phyloP scores from a whole-genome alignment of 2,797 vertebrate genomes.

The Pantherophis alleghaniensis region DNA sequence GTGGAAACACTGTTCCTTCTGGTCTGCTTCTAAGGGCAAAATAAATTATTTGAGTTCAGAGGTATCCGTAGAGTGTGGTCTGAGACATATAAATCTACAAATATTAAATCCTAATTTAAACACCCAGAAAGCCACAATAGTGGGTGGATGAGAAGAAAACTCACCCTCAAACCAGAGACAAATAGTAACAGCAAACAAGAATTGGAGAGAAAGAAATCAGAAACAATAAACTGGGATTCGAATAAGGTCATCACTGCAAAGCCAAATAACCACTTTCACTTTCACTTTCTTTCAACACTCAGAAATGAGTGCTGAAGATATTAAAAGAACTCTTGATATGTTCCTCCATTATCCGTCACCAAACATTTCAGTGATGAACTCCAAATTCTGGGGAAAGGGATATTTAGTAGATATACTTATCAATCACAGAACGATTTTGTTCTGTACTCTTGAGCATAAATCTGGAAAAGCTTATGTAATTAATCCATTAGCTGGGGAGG shows the following conservation, averaged over 20 bases:
- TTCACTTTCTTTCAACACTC: background rate
- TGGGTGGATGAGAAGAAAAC: background rate
- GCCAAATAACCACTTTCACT: background rate
- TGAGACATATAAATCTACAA: background rate
- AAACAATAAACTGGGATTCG: background rate
- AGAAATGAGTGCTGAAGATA: background rate
- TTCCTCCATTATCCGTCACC: background rate
- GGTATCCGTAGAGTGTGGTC: background rate
- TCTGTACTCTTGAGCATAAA: background rate
- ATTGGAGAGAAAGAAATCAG: background rate
- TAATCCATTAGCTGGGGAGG: background rate
- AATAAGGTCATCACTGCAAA: background rate
- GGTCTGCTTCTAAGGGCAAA: background rate
- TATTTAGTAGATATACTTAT: background rate
- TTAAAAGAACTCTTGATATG: background rate
- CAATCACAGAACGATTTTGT: background rate
- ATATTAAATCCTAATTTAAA: background rate
- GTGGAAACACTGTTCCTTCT: background rate
- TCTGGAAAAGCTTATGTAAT: background rate
- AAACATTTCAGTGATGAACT: background rate
- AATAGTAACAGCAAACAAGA: background rate
- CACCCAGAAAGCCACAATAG: background rate
- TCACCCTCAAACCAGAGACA: background rate
- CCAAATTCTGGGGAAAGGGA: background rate
- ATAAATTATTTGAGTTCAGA: background rate